A percentile compares a stretch with the other conserved stretches of the same genome.
Evolutionary conservation across 2,797 vertebrate genomes (phyloP).

Genomic region (Neomorphus geoffroyi): DNA sequence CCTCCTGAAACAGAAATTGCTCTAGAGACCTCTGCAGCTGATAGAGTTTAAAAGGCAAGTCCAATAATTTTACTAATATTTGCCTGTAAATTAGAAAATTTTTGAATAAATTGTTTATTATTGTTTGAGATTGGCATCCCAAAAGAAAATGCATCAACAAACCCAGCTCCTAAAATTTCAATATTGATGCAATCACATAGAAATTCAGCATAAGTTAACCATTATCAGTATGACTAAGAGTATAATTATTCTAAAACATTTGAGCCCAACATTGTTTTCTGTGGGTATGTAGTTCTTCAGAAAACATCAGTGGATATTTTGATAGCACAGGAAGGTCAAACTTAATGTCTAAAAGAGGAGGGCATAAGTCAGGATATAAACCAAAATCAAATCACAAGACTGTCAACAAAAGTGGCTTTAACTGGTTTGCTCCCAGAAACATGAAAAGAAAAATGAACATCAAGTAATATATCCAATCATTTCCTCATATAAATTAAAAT

Average conservation of each 20-base stretch:
- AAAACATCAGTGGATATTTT: not conserved
- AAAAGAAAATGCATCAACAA: not conserved
- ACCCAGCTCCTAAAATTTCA: not conserved
- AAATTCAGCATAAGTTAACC: not conserved
- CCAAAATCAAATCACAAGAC: not conserved
- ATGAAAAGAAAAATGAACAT: not conserved
- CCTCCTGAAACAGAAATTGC: conserved; percentile 16
- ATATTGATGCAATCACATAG: not conserved
- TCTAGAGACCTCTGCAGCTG: not conserved
- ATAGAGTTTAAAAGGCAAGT: not conserved
- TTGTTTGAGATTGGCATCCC: not conserved
- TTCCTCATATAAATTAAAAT: not conserved
- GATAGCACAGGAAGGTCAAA: not conserved
- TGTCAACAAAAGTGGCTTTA: not conserved
- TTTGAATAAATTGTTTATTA: not conserved
- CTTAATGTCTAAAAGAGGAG: not conserved
- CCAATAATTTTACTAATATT: not conserved
- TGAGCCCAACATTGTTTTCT: not conserved
- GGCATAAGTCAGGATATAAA: not conserved
- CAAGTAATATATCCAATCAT: not conserved
- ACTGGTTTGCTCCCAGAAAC: not conserved
- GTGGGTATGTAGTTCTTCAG: not conserved
- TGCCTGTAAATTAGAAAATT: not conserved
- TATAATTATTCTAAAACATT: not conserved
- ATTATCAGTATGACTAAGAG: not conserved